Conservation (phyloP, 2,888 invertebrate genomes). For the Eurois occulta region DNA sequence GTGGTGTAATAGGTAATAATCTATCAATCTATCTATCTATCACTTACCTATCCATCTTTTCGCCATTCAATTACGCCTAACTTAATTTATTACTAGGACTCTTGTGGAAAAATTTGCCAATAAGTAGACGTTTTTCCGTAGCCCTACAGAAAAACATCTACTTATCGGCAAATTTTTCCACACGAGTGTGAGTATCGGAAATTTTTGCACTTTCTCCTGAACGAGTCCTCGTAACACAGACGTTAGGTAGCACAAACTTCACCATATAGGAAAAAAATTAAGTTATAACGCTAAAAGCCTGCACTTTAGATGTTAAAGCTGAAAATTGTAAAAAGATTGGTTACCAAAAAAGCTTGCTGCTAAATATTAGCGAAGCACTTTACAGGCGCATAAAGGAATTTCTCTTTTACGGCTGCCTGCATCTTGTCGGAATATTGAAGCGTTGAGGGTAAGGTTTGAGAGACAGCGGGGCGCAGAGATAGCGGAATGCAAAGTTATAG, state of each 20-base stretch:
- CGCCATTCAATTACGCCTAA: too few species aligned
- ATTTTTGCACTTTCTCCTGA: not conserved
- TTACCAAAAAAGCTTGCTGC: conserved; percentile 71
- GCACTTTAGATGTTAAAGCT: conserved; percentile 66
- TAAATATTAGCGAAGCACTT: conserved; percentile 76
- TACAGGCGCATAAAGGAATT: conserved; percentile 77
- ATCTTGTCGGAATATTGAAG: conserved; percentile 84
- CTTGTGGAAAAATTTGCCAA: too few species aligned
- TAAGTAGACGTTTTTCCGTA: too few species aligned
- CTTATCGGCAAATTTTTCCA: not conserved
- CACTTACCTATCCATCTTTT: too few species aligned
- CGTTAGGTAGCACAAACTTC: conserved; percentile 5
- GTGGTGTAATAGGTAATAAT: too few species aligned
- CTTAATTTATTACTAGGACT: too few species aligned
- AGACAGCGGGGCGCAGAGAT: conserved; percentile 50
- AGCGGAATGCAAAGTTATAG: not conserved
- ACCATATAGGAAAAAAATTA: conserved; percentile 49
- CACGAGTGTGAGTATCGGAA: not conserved
- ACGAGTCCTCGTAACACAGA: not conserved
- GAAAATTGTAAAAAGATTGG: conserved; percentile 69
- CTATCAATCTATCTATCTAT: too few species aligned
- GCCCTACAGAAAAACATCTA: not conserved
- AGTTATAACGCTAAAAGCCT: conserved; percentile 65
- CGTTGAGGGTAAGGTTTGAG: conserved; percentile 61
- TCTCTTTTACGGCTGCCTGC: conserved; percentile 75